Conservation (phyloP, 2,113 vertebrate species). For the Ranitomeya imitator region DNA sequence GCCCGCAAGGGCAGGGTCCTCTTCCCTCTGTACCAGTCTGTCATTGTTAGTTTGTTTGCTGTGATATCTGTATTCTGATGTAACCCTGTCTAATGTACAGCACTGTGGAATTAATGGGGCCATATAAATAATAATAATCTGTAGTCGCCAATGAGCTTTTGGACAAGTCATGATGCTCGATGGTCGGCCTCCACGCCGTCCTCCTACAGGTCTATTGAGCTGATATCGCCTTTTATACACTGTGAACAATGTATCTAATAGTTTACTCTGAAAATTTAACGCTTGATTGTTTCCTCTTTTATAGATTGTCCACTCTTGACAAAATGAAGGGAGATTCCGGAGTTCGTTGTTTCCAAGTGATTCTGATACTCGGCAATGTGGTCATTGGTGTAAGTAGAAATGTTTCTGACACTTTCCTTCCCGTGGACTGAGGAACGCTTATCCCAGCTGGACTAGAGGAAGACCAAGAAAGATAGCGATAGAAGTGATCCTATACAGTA, state of each 20-base stretch:
- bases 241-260: no score
- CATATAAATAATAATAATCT: no score
- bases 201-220: background rate
- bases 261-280: background rate
- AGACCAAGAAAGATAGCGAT: no score
- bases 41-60: no score
- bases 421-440: no score
- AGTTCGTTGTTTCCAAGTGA: constrained; percentile 71
- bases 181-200: background rate
- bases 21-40: no score
- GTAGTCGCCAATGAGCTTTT: background rate
- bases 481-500: no score
- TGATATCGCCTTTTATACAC: background rate
- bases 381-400: constrained; percentile 74
- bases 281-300: background rate
- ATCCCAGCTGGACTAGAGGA: no score
- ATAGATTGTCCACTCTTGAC: background rate
- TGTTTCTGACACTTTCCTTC: background rate
- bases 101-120: no score
- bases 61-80: no score
- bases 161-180: background rate
- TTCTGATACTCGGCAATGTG: constrained; percentile 77
- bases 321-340: constrained; percentile 71
- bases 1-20: no score
- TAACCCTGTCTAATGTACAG: no score